A percentile compares a stretch with the other conserved stretches of the same genome.
Evolutionary conservation across 30 jellyfish, hydroid and myxozoan species (phyloP).

Genomic region (Aurelia sp.): DNA sequence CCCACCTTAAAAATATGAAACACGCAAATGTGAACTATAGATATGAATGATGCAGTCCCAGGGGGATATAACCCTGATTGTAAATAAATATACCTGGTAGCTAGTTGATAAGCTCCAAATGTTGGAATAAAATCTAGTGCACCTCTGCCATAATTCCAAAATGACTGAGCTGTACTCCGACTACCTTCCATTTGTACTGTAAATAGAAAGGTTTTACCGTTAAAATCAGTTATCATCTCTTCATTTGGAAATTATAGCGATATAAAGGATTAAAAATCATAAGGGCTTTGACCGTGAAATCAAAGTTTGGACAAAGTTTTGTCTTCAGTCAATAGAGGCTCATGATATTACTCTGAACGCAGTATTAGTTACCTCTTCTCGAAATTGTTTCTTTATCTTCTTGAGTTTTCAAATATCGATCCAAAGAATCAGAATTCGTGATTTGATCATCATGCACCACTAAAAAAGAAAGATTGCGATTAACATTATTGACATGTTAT

Average conservation of each 20-base stretch:
- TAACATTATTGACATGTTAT: too few relatives aligned
- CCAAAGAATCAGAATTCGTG: slow-evolving; percentile 74
- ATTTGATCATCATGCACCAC: slow-evolving; percentile 69
- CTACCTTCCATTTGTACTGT: slow-evolving; percentile 72
- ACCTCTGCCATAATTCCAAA: slow-evolving; percentile 86
- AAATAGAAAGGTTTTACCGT: not conserved
- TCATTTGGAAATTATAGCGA: too few relatives aligned
- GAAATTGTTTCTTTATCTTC: slow-evolving; percentile 71
- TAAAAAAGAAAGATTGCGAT: not conserved
- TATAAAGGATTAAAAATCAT: too few relatives aligned
- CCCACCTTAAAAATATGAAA: too few relatives aligned
- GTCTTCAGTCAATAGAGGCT: too few relatives aligned
- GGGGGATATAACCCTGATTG: too few relatives aligned
- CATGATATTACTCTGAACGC: too few relatives aligned
- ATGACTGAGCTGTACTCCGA: slow-evolving; percentile 62
- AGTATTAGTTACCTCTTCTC: slow-evolving; percentile 81
- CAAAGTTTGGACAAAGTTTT: too few relatives aligned
- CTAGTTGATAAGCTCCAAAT: slow-evolving; percentile 94
- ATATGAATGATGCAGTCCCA: too few relatives aligned
- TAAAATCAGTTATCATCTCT: too few relatives aligned
- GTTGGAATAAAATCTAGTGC: slow-evolving; percentile 88
- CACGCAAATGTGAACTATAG: not conserved
- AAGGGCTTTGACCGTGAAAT: too few relatives aligned
- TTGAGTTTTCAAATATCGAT: slow-evolving; percentile 72
- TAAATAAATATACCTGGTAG: slow-evolving; percentile 69